Conservation (phyloP, 2,113 vertebrate genomes). For the Phrynocephalus versicolor region DNA sequence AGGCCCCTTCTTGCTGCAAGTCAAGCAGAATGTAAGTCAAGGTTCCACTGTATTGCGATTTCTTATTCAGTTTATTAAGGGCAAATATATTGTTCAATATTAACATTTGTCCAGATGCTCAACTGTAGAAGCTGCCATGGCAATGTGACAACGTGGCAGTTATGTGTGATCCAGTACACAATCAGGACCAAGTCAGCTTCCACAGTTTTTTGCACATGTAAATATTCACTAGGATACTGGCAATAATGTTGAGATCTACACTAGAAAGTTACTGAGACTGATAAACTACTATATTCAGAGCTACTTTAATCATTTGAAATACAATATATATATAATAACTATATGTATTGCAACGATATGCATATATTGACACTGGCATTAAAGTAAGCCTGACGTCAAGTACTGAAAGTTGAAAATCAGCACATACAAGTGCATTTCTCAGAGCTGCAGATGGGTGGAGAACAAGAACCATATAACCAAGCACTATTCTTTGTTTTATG, state of each 20-base stretch:
- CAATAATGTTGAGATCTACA: too few species aligned
- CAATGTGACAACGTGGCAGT: too few species aligned
- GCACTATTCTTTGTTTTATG: conserved; percentile 36
- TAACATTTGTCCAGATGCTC: too few species aligned
- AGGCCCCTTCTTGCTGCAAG: too few species aligned
- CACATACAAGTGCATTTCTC: conserved; percentile 69
- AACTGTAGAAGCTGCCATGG: too few species aligned
- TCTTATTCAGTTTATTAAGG: too few species aligned
- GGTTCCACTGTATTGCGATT: background rate
- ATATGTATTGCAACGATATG: background rate
- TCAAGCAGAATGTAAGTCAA: too few species aligned
- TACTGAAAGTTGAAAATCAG: conserved; percentile 18
- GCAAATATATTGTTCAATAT: too few species aligned
- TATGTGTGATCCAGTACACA: too few species aligned
- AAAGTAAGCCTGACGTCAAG: conserved; percentile 2
- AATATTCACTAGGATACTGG: too few species aligned
- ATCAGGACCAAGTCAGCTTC: too few species aligned
- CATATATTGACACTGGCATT: background rate
- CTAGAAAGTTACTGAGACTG: background rate
- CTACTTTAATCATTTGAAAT: background rate
- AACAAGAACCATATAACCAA: conserved; percentile 72
- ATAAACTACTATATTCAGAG: background rate
- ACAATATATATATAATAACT: background rate
- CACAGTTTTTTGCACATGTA: too few species aligned
- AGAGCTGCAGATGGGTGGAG: conserved; percentile 78